Percentiles rank a stretch among this genome's conserved stretches.
These are phyloP conservation scores for Argyrosomus regius DNA, from an alignment of 2,797 vertebrate genomes.

Conservation along the genomic window DNA sequence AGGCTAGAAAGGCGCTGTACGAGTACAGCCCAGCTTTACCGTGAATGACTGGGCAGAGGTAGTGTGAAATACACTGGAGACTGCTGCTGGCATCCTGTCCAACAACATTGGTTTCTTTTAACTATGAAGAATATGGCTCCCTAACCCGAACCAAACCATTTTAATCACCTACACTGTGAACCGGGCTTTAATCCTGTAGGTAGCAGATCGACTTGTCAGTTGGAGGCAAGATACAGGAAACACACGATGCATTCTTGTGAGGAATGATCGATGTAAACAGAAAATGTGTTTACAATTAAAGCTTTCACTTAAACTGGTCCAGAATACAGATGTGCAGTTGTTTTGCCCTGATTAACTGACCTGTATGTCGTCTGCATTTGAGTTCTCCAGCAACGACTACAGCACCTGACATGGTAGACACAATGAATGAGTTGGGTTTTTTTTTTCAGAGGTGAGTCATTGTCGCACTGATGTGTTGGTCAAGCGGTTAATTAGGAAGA, in stretches of 20 bases:
- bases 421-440: background rate
- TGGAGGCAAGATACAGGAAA: background rate
- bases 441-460: slow-evolving; percentile 14
- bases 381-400: slow-evolving; percentile 1
- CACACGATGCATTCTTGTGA: background rate
- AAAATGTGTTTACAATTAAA: background rate
- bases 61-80: background rate
- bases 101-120: background rate
- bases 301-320: background rate
- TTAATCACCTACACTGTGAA: background rate
- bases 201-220: background rate
- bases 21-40: too few species aligned
- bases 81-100: background rate
- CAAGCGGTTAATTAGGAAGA: slow-evolving; percentile 17
- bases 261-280: background rate
- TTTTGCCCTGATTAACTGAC: slow-evolving; percentile 17
- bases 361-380: slow-evolving; percentile 9
- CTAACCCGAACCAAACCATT: background rate
- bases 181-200: background rate
- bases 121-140: background rate
- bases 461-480: slow-evolving; percentile 1
- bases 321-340: slow-evolving; percentile 2
- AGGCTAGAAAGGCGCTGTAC: too few species aligned
- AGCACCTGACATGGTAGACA: background rate
- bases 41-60: background rate